Percentiles rank a stretch among this genome's conserved stretches.
These are phyloP conservation scores for Bubo scandiacus DNA, from an alignment of 2,113 vertebrate species.

Conservation along the genomic window DNA sequence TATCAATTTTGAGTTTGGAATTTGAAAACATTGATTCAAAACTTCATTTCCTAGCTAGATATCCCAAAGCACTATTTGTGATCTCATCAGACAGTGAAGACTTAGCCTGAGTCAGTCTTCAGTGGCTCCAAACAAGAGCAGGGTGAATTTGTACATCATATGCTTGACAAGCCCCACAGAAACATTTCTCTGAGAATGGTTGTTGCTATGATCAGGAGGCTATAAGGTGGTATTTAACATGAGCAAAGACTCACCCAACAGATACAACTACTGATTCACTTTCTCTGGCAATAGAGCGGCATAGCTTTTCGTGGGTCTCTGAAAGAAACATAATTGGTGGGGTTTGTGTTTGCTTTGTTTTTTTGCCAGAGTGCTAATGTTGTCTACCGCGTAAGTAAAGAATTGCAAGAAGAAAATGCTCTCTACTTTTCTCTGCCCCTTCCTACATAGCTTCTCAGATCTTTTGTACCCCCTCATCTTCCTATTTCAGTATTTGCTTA, in stretches of 20 bases:
- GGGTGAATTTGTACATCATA: background rate
- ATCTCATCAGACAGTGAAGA: background rate
- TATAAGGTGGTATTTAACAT: background rate
- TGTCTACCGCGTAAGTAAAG: background rate
- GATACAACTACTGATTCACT: constrained; percentile 82
- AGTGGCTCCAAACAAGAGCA: background rate
- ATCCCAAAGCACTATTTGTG: background rate
- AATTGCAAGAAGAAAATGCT: background rate
- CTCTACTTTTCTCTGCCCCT: background rate
- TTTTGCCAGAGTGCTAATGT: background rate
- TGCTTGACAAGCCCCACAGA: background rate
- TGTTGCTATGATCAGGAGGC: background rate
- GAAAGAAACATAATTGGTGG: constrained; percentile 24
- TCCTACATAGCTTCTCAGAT: background rate
- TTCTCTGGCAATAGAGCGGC: constrained; percentile 75
- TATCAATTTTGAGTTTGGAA: background rate
- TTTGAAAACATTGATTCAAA: background rate
- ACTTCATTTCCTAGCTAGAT: background rate
- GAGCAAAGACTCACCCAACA: constrained; percentile 75
- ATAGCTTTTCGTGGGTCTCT: constrained; percentile 79
- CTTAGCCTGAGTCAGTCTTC: background rate
- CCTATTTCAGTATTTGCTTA: background rate
- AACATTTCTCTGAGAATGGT: background rate
- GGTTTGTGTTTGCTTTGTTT: background rate
- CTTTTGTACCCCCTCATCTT: background rate